Conservation (phyloP, 2,113 vertebrate species). For the Ondatra zibethicus region DNA sequence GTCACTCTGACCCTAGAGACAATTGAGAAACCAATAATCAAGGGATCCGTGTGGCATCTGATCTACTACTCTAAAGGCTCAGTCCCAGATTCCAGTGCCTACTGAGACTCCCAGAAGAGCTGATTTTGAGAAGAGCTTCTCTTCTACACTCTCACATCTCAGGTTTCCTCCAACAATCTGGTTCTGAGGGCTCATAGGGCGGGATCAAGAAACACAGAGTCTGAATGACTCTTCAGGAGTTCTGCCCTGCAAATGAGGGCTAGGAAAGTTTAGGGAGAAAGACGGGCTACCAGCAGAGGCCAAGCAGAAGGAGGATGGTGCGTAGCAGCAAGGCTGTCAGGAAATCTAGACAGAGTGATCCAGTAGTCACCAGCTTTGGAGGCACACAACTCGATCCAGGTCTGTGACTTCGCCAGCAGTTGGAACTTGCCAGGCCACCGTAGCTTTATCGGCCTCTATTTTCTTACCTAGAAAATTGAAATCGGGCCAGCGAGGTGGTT, state of each 20-base stretch:
- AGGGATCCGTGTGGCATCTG: background rate
- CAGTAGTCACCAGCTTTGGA: background rate
- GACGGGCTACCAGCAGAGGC: background rate
- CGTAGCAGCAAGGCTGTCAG: background rate
- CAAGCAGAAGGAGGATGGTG: background rate
- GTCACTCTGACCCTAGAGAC: constrained; percentile 9
- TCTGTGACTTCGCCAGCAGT: background rate
- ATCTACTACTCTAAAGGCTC: background rate
- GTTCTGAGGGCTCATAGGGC: background rate
- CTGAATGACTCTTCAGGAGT: background rate
- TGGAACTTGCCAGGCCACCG: background rate
- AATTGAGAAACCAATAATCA: constrained; percentile 9
- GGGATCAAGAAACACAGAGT: background rate
- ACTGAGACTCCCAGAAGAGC: background rate
- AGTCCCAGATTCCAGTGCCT: background rate
- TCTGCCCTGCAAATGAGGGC: background rate
- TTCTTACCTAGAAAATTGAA: constrained; percentile 36
- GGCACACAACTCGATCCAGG: background rate
- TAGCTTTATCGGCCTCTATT: constrained; percentile 40
- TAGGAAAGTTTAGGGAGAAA: background rate
- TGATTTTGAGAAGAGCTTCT: background rate
- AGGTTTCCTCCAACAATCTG: background rate
- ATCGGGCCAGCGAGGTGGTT: background rate
- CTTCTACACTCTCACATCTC: background rate
- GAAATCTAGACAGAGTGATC: background rate